Conservation (phyloP, 2,797 vertebrate genomes). For the Bovichtus diacanthus region DNA sequence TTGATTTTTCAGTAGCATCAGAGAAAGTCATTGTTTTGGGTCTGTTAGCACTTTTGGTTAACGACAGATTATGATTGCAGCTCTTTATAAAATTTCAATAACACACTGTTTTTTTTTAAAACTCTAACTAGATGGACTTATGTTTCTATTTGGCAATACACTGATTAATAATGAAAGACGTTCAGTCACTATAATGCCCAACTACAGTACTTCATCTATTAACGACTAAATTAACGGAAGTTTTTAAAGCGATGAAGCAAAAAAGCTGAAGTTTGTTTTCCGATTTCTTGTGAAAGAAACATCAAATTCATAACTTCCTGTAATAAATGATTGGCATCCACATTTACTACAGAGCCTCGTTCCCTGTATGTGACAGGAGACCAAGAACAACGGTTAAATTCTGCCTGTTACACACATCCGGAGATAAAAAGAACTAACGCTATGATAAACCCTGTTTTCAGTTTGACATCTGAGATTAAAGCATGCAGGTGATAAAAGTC, state of each 20-base stretch:
- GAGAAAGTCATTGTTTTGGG: conserved; percentile 51
- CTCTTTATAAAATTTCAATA: conserved; percentile 7
- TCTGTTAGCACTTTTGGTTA: conserved; percentile 69
- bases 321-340: background rate
- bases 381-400: conserved; percentile 1
- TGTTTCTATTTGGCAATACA: conserved; percentile 14
- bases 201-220: background rate
- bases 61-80: conserved; percentile 16
- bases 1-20: conserved; percentile 3
- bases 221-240: background rate
- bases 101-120: background rate
- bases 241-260: background rate
- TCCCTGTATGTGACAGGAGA: background rate
- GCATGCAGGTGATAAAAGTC: conserved; percentile 31
- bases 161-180: conserved; percentile 5
- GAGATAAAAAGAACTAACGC: conserved; percentile 4
- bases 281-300: background rate
- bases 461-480: conserved; percentile 48
- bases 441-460: conserved; percentile 60
- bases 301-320: background rate
- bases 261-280: background rate
- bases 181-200: conserved; percentile 1
- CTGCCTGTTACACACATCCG: background rate
- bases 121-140: conserved; percentile 1
- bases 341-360: background rate